These are phyloP conservation scores for Penaeus japonicus DNA, from an alignment of 1,140 invertebrate species.

Conservation along the genomic window DNA sequence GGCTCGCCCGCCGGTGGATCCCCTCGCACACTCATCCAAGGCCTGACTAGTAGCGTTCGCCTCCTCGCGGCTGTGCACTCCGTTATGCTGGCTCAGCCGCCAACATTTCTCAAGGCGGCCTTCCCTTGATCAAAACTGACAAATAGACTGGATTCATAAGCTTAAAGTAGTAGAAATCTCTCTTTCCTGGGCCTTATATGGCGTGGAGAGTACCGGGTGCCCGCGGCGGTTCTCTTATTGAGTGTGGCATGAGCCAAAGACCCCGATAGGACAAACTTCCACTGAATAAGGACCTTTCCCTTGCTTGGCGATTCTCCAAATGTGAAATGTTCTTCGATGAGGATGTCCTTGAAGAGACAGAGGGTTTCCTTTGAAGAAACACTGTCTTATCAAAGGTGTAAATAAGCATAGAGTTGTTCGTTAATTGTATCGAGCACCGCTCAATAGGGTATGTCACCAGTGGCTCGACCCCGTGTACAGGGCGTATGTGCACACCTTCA, in stretches of 20 bases:
- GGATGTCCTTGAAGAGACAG: background rate
- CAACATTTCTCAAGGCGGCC: no score
- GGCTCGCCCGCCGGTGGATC: no score
- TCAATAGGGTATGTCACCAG: conserved; percentile 46
- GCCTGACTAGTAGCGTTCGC: background rate
- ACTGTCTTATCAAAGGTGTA: background rate
- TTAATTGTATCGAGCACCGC: conserved; percentile 40
- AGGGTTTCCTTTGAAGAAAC: background rate
- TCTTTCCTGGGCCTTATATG: background rate
- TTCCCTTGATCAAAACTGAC: no score
- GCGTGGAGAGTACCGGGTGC: conserved; percentile 3
- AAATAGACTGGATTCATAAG: no score
- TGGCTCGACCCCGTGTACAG: background rate
- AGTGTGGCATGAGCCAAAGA: conserved; percentile 49
- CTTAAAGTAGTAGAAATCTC: no score
- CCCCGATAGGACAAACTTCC: conserved; percentile 17
- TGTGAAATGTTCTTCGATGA: no score
- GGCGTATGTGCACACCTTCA: background rate
- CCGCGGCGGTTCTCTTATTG: conserved; percentile 36
- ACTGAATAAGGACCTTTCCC: background rate
- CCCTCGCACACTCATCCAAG: background rate
- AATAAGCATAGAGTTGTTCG: conserved; percentile 18
- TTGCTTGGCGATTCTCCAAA: background rate
- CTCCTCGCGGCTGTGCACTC: background rate
- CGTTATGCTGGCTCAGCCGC: no score